Base-by-base conservation (phyloP, 1,140 invertebrate species). In the Magallana angulata region DNA sequence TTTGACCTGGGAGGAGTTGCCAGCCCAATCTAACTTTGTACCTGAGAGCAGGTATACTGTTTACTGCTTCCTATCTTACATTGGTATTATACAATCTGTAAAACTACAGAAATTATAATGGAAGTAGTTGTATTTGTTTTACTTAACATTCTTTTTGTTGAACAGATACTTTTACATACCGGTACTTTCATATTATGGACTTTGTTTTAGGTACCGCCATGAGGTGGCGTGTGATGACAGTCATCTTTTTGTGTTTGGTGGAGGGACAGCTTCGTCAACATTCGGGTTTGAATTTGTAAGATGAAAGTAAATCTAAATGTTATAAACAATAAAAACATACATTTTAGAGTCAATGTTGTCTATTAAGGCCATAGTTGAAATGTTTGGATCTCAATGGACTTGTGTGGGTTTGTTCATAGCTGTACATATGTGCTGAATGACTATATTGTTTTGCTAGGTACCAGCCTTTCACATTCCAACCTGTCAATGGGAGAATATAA, bases 151-250 rank as follows among this genome's bases (percentile, higher is more conserved):
- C 36, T 48, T 48, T 48, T 48, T 48, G 36, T 48, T 48, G 36
- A 48, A 48, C 5, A 48, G 36, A 48, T 48, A 48, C 36, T 48
- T 48, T 48, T 48, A 48, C 5, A 48, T 48, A 4, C 18, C 18
- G 18, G 18, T 24, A 24, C 36, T 48, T 48, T 48, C 36, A 48
- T 48, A 48, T 48, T 48, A 48, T 48, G 36, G 0, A 30, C 68
- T 85, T 48, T 81, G 11, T 87, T 85, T n/a, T 18, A 91, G 90
- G 82, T 91, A 91, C 18, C 85, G 90, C 85, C 90, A 91, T 87
- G 90, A 91, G 86, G 86, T 90, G 24, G 87, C 88, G 16, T 82
- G 85, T 86, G 84, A 86, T 81, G 89, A 76, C 11, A 90, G 57
- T n/a, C 81, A 58, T 8, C 68, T 91, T 12, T 90, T 85, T 85